Conservation (phyloP, 2,797 vertebrate species). For the Diceros bicornis region DNA sequence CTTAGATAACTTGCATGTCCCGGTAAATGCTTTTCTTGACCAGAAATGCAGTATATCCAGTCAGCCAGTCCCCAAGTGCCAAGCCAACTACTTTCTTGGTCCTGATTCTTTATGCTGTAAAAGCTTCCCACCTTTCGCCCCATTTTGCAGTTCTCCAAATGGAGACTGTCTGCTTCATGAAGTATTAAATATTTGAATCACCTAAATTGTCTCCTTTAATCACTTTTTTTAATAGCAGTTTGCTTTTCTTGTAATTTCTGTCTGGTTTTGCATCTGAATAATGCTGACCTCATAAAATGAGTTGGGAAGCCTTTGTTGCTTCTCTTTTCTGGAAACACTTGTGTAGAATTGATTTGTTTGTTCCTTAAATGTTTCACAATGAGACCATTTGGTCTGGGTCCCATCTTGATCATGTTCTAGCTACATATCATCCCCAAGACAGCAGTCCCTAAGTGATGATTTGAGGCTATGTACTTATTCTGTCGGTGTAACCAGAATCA, state of each 20-base stretch:
- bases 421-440: not conserved
- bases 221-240: not conserved
- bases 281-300: not conserved
- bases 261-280: not conserved
- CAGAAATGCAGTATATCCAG: not conserved
- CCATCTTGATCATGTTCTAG: not conserved
- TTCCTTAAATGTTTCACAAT: not conserved
- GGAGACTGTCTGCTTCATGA: not conserved
- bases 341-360: not conserved
- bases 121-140: not conserved
- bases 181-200: not conserved
- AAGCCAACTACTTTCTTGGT: not conserved
- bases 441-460: not conserved
- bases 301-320: not conserved
- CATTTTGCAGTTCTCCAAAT: not conserved
- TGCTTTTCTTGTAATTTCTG: constrained; percentile 16
- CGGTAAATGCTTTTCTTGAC: not conserved
- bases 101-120: too few species aligned
- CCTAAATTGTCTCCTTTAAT: not conserved
- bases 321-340: not conserved
- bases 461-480: not conserved
- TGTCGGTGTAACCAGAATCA: not conserved
- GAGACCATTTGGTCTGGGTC: not conserved
- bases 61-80: not conserved
- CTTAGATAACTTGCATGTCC: too few species aligned